Evolutionary conservation across 2,888 invertebrate genomes (phyloP), one percentile per base, ranked within the genome.

Genomic region (Lycophotia porphyrea): DNA sequence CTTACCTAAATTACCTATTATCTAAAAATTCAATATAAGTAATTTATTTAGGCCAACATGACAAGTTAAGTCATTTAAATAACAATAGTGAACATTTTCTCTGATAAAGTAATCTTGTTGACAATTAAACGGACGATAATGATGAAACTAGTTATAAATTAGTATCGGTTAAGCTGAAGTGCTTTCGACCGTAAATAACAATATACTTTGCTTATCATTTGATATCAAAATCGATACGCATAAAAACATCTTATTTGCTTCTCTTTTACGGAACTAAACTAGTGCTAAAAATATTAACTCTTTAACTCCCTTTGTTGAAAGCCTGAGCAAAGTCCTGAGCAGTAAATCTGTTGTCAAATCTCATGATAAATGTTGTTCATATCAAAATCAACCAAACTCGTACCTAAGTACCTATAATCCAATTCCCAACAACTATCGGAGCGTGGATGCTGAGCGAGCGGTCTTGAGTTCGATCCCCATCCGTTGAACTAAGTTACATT

Each of bases 51-150:
- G 9, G 47, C 42, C 42, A 8, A 63, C 27, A 52, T 21, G 21
- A 61, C 27, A 36, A 52, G 21, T 42, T 74, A 34, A 13, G 13
- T 39, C n/a, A 55, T 21, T 18, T 18, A 49, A 61, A 42, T 34
- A 61, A 21, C 21, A 34, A 63, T 60, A 15, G 44, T 60, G 27
- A 31, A 55, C 5, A 63, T 47, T 31, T 39, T 39, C 11, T 39
- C 70, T n/a, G 60, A 15, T 73, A 47, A 47, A 60, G 27, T 21
- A 39, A 39, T 60, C 74, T 27, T 73, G n/a, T 61, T 63, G 44
- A 27, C 31, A 47, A 24, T 13, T 49, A 4, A 42, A 31, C 21
- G 34, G n/a, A 47, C 60, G 31, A 49, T 61, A 49, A 47, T 47
- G 31, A 24, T 18, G 36, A 44, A 55, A 24, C 13, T 31, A 39